phyloP scores from a whole-genome alignment of 2,113 vertebrate species.

The Neomonachus schauinslandi region DNA sequence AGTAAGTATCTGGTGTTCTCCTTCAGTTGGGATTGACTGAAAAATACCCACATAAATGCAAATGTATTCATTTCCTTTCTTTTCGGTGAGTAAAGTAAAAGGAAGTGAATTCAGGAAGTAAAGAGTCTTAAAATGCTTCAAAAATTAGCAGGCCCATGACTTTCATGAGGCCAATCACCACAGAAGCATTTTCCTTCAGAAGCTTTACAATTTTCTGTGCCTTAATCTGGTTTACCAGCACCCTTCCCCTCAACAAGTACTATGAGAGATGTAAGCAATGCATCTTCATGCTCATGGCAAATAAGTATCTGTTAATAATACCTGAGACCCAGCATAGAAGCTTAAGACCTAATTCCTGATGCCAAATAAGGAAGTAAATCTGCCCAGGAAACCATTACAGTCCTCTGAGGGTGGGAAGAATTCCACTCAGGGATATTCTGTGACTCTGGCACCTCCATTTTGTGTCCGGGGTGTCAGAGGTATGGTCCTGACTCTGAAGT shows the following conservation, averaged over 20 bases:
- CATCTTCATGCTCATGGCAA: background rate
- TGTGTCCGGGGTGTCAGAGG: too few species aligned
- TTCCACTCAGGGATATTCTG: background rate
- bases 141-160: background rate
- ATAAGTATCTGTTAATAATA: background rate
- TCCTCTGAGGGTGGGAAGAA: background rate
- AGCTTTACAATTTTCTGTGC: background rate
- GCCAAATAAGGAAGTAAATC: background rate
- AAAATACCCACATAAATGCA: background rate
- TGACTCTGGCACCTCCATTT: background rate
- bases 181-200: background rate
- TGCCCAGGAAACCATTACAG: too few species aligned
- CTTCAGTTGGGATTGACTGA: background rate
- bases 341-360: background rate
- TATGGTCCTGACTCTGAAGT: background rate
- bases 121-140: background rate
- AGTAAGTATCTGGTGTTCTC: slow-evolving; percentile 57
- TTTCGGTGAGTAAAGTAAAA: background rate
- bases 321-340: background rate
- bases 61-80: background rate
- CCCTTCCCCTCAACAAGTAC: background rate
- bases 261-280: background rate
- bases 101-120: background rate
- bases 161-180: background rate
- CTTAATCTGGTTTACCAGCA: background rate